Percentiles rank a stretch among this genome's conserved stretches.
phyloP scores from a whole-genome alignment of 1,140 invertebrate species.

The Laodelphax striatellus region DNA sequence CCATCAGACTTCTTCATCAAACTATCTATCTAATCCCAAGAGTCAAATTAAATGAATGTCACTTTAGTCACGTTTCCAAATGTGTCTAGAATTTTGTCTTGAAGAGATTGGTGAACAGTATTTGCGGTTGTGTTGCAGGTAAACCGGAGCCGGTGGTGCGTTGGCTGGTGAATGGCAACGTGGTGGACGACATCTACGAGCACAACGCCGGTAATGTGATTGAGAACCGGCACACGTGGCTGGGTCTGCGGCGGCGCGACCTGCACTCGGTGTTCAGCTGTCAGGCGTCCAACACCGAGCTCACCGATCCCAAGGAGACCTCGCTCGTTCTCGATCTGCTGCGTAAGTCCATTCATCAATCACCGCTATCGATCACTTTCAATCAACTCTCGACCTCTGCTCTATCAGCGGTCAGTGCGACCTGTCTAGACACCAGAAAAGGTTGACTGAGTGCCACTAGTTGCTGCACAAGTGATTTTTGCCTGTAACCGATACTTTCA shows the following conservation, averaged over 20 bases:
- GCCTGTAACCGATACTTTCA: too few relatives aligned
- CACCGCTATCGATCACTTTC: background rate
- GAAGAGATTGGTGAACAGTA: too few relatives aligned
- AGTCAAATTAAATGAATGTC: too few relatives aligned
- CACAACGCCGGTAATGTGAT: conserved; percentile 72
- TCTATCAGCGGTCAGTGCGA: too few relatives aligned
- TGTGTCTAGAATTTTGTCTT: background rate
- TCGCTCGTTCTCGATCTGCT: conserved; percentile 66
- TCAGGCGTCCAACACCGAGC: conserved; percentile 67
- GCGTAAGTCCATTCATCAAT: conserved; percentile 46
- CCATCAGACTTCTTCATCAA: too few relatives aligned
- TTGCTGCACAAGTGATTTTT: too few relatives aligned
- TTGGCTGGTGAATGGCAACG: conserved; percentile 59
- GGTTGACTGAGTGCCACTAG: too few relatives aligned
- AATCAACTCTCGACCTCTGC: too few relatives aligned
- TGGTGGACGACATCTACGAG: conserved; percentile 66
- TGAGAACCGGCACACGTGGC: conserved; percentile 65
- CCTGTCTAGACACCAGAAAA: too few relatives aligned
- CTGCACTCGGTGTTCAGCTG: conserved; percentile 73
- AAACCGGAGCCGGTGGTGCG: conserved; percentile 39
- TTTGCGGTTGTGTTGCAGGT: conserved; percentile 36
- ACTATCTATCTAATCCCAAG: too few relatives aligned
- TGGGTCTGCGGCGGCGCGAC: conserved; percentile 56
- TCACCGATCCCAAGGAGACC: conserved; percentile 61
- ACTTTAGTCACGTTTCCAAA: too few relatives aligned